Conservation (phyloP, 2,888 invertebrate species). For the Caenorhabditis panamensis region DNA sequence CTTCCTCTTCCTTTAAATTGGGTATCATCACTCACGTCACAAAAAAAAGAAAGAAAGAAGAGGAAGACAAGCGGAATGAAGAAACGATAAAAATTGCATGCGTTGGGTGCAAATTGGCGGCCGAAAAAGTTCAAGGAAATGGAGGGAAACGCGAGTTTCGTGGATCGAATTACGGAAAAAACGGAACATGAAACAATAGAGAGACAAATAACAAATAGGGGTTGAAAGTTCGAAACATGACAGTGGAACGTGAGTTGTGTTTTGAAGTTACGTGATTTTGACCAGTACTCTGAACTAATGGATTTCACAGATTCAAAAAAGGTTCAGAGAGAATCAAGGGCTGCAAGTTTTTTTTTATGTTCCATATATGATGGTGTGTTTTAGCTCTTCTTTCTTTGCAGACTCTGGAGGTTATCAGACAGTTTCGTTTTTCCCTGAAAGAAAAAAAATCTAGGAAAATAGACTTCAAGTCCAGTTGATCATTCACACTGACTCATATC, state of each 20-base stretch:
- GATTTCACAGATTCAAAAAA: too few species aligned
- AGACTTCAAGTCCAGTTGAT: too few species aligned
- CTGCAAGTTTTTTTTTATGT: too few species aligned
- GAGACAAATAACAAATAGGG: conserved; percentile 14
- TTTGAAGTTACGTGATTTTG: conserved; percentile 14
- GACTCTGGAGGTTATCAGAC: too few species aligned
- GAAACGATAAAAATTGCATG: conserved; percentile 53
- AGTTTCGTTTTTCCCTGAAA: too few species aligned
- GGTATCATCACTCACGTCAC: conserved; percentile 34
- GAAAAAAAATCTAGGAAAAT: too few species aligned
- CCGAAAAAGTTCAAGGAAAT: conserved; percentile 40
- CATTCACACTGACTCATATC: conserved; percentile 12
- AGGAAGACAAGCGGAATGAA: conserved; percentile 12
- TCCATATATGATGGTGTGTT: too few species aligned
- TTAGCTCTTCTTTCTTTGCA: too few species aligned
- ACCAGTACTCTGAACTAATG: too few species aligned
- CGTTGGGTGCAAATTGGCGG: conserved; percentile 51
- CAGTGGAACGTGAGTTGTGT: too few species aligned
- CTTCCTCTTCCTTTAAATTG: conserved; percentile 12
- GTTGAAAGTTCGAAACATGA: conserved; percentile 20
- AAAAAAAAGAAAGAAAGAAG: conserved; percentile 1
- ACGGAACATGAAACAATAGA: conserved; percentile 35
- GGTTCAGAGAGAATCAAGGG: too few species aligned
- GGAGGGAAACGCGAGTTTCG: conserved; percentile 15
- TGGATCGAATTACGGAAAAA: conserved; percentile 57